Conservation (phyloP, 1,140 invertebrate species). For the Tetramorium alpestre region DNA sequence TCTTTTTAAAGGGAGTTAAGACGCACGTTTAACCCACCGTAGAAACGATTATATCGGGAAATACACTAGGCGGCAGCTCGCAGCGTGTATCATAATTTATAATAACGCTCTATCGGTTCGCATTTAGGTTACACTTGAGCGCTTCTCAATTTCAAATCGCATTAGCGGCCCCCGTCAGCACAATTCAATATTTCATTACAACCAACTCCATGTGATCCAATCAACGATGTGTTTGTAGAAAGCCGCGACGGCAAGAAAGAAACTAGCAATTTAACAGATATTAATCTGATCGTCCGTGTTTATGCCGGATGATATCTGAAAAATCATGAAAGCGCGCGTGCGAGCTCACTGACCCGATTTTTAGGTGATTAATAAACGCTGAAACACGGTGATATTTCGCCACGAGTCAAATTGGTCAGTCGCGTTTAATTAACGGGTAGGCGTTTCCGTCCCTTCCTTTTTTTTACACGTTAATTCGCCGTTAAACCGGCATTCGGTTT, state of each 20-base stretch:
- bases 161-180: conserved; percentile 1
- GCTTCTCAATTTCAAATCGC: conserved; percentile 11
- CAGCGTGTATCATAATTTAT: conserved; percentile 1
- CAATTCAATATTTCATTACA: conserved; percentile 43
- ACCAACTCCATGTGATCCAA: not conserved
- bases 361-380: conserved; percentile 31
- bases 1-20: not conserved
- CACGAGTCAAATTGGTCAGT: conserved; percentile 39
- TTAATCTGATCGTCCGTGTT: conserved; percentile 34
- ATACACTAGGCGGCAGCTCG: not conserved
- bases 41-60: not conserved
- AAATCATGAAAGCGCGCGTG: conserved; percentile 7
- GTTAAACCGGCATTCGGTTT: conserved; percentile 39
- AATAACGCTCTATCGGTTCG: not conserved
- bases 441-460: not conserved
- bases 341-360: conserved; percentile 8
- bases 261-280: conserved; percentile 4
- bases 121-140: not conserved
- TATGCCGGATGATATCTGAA: not conserved
- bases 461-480: conserved; percentile 27
- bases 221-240: not conserved
- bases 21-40: not conserved
- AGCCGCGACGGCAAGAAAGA: conserved; percentile 2
- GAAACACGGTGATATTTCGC: conserved; percentile 29
- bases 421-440: conserved; percentile 3